Base-by-base conservation (phyloP, 1,140 invertebrate genomes). In the Calliphora vicina region DNA sequence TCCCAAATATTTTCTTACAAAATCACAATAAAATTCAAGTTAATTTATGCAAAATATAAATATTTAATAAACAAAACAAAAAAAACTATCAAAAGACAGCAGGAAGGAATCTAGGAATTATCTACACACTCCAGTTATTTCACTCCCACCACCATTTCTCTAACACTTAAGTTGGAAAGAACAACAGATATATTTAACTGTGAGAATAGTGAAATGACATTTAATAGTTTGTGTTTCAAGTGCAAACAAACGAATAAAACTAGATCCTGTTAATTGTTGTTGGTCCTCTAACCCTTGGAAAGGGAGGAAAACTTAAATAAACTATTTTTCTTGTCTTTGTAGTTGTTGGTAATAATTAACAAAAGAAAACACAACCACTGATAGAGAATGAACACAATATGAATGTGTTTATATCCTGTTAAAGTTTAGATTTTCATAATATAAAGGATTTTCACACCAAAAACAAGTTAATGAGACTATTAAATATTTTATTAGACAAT, bases 361-460 rank as follows among this genome's bases (percentile, higher is more conserved):
- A 29, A 29, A 29, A 29, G 29, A 29, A 29, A 29, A 29, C 35
- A 35, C 35, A 35, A 35, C 35, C 35, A 35, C 35, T 10, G 35
- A 50, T 12, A 50, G 12, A 9, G 1, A 17, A n/a, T 13, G 5
- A 43, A 50, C 45, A 50, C 13, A 50, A 50, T 50, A 50, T 50
- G 45, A 17, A n/a, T 50, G 45, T 50, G 45, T 50, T n/a, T 67
- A 67, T 25, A 10, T 23, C 20, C 25, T 67, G 61, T 67, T 25
- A 67, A 8, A 67, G n/a, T 67, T 67, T 20, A 12, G 17, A 50
- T 50, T 8, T 10, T 17, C 15, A 67, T 20, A 67, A 23, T 23
- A 5, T n/a, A 67, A 67, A 67, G 61, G 61, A 67, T 67, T 67
- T 67, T 67, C 61, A 67, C 61, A 67, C 61, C 61, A 67, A 67